A percentile compares a stretch with the other conserved stretches of the same genome.
Conservation (phyloP, 2,797 vertebrate species). For the Dromococcyx pavoninus region DNA sequence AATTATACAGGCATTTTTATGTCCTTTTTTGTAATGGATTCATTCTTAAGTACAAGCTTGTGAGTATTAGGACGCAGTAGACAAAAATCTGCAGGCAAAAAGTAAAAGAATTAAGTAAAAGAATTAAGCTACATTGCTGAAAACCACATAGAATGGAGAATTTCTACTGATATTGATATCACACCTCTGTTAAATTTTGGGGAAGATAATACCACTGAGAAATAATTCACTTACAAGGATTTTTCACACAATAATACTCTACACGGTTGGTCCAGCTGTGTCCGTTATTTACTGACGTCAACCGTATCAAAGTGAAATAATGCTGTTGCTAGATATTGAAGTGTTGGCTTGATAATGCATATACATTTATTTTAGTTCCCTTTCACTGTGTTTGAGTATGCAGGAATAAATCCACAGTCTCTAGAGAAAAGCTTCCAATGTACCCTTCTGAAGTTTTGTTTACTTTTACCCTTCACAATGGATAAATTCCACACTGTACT, state of each 20-base stretch:
- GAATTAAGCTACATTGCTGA: background rate
- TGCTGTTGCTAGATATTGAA: background rate
- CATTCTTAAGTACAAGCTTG: background rate
- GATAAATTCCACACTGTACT: background rate
- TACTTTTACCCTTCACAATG: background rate
- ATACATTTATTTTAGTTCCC: background rate
- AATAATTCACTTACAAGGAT: background rate
- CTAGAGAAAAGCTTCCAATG: background rate
- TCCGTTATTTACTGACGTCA: background rate
- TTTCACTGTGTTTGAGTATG: background rate
- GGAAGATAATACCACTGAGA: background rate
- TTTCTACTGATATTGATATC: background rate
- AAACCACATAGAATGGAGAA: background rate
- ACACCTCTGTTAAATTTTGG: background rate
- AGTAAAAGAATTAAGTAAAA: background rate
- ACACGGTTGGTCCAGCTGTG: accelerated
- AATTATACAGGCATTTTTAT: constrained; percentile 38
- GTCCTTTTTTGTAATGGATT: constrained; percentile 32
- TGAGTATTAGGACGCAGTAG: background rate
- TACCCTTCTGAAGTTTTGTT: background rate
- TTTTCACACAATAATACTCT: background rate
- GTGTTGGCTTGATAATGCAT: background rate
- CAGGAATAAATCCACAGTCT: background rate
- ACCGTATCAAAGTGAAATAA: background rate
- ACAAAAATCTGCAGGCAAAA: background rate